A percentile compares a stretch with the other conserved stretches of the same genome.
Evolutionary conservation across 2,888 invertebrate species (phyloP).

Genomic region (Phortica okadai): DNA sequence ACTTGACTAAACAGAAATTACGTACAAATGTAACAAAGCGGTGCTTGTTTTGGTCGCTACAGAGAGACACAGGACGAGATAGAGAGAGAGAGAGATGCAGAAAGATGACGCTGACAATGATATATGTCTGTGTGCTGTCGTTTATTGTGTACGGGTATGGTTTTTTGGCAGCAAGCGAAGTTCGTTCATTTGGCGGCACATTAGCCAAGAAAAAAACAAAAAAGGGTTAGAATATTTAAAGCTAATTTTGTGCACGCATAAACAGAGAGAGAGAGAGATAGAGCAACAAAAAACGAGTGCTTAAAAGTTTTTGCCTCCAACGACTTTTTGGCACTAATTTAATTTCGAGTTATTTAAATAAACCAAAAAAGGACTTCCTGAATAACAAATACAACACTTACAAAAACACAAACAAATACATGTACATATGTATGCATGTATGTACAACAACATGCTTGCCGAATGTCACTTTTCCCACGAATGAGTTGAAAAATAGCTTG

Average conservation of each 20-base stretch:
- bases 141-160: neutral
- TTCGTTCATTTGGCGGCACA: neutral
- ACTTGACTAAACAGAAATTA: conserved; percentile 22
- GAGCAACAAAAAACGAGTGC: neutral
- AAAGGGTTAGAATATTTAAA: conserved; percentile 25
- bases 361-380: conserved; percentile 1
- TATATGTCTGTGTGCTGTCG: neutral
- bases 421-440: neutral
- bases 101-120: neutral
- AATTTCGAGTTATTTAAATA: conserved; percentile 28
- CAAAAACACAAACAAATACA: neutral
- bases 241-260: conserved; percentile 17
- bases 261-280: neutral
- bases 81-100: neutral
- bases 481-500: neutral
- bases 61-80: neutral
- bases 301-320: conserved; percentile 14
- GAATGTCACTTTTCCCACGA: conserved; percentile 10
- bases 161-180: neutral
- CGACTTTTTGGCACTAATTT: conserved; percentile 19
- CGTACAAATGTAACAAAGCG: conserved; percentile 25
- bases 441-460: conserved; percentile 20
- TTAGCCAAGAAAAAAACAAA: neutral
- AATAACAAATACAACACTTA: neutral
- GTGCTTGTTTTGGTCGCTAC: conserved; percentile 1